phyloP scores from a whole-genome alignment of 2,797 vertebrate genomes.

The Gadopsis marmoratus region DNA sequence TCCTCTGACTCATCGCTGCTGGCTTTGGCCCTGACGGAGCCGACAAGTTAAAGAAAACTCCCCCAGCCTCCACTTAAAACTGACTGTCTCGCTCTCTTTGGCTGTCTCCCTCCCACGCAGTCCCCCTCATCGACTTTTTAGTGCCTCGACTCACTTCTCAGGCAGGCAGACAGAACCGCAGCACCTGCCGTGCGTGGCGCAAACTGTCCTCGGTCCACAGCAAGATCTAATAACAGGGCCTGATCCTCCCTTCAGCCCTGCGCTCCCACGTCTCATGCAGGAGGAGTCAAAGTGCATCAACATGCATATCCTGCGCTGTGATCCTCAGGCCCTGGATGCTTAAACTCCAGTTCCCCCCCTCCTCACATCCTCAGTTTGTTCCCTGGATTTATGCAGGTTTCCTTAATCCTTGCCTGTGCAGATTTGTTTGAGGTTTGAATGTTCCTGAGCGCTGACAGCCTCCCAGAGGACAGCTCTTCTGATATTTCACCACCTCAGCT shows the following conservation, averaged over 20 bases:
- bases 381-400: conserved; percentile 57
- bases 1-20: conserved; percentile 81
- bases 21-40: conserved; percentile 51
- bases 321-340: conserved; percentile 55
- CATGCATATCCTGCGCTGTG: conserved; percentile 62
- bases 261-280: conserved; percentile 36
- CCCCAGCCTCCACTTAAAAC: conserved; percentile 64
- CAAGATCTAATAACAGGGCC: conserved; percentile 48
- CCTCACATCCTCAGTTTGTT: conserved; percentile 62
- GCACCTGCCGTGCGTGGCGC: conserved; percentile 46
- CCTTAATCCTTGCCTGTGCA: conserved; percentile 62
- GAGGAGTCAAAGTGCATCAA: conserved; percentile 68
- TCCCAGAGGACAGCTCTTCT: conserved; percentile 42
- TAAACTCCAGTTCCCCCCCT: conserved; percentile 47
- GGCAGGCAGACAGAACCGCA: conserved; percentile 32
- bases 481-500: conserved; percentile 63
- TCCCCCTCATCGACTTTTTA: conserved; percentile 62
- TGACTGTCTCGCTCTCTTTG: conserved; percentile 50
- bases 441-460: conserved; percentile 21
- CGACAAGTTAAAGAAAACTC: conserved; percentile 59
- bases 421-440: conserved; percentile 51
- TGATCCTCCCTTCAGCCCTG: conserved; percentile 57
- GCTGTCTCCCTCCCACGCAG: conserved; percentile 66
- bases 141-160: conserved; percentile 49
- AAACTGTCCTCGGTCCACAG: conserved; percentile 56